These are phyloP conservation scores for Calyptomena viridis DNA, from an alignment of 2,113 vertebrate genomes.

Conservation along the genomic window DNA sequence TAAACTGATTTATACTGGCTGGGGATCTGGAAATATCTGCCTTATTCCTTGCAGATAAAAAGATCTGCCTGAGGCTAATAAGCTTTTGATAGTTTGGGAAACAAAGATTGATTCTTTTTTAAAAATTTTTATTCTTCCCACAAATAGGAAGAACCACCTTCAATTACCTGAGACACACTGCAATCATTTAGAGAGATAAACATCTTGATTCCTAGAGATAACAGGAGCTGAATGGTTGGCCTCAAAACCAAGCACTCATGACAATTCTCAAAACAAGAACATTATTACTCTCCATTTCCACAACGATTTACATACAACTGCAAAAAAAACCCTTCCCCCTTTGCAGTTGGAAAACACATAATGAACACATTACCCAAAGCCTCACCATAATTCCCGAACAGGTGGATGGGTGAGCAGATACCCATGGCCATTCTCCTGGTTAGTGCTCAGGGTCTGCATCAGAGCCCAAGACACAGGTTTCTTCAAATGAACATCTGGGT, in stretches of 20 bases:
- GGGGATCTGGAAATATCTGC: background rate
- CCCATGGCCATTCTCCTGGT: background rate
- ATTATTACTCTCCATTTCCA: slow-evolving; percentile 1
- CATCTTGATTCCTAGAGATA: slow-evolving; percentile 52
- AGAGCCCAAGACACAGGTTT: background rate
- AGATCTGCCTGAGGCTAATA: background rate
- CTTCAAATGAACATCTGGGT: background rate
- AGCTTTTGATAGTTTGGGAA: slow-evolving; percentile 19
- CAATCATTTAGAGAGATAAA: slow-evolving; percentile 38
- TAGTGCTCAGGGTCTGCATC: background rate
- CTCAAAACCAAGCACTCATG: background rate
- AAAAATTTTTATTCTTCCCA: background rate
- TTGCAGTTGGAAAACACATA: background rate
- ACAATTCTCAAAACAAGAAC: slow-evolving; percentile 26
- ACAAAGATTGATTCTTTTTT: background rate
- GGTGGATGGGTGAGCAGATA: background rate
- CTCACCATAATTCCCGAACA: background rate
- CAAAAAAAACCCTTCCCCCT: background rate
- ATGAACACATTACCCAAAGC: background rate
- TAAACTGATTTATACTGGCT: background rate
- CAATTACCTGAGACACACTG: slow-evolving; percentile 38
- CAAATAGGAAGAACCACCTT: slow-evolving; percentile 30
- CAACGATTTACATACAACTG: background rate
- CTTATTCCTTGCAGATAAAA: slow-evolving; percentile 30
- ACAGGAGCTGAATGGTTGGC: background rate